Percentiles rank a stretch among this genome's conserved stretches.
Conservation (phyloP, 2,888 invertebrate genomes). For the Polyommatus icarus region DNA sequence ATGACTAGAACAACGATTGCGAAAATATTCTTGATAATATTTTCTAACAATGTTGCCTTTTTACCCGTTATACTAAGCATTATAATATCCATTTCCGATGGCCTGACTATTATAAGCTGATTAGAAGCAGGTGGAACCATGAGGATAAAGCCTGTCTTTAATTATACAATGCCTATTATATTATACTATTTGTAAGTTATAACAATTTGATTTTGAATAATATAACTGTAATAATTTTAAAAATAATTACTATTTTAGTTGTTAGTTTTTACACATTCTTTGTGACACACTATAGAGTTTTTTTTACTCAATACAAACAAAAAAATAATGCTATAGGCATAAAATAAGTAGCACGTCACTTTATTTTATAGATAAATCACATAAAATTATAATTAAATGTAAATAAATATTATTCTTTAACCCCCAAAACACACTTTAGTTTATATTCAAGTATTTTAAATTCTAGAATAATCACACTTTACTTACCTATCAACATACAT, state of each 20-base stretch:
- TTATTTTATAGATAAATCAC: no score
- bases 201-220: background rate
- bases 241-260: background rate
- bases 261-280: background rate
- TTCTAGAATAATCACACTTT: no score
- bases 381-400: no score
- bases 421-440: no score
- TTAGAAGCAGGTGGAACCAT: background rate
- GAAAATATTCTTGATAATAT: background rate
- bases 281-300: background rate
- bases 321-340: no score
- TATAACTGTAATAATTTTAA: background rate
- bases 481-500: no score
- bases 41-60: background rate
- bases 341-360: no score
- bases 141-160: background rate
- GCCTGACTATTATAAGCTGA: slow-evolving; percentile 1
- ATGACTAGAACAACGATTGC: no score
- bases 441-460: no score
- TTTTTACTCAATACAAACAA: background rate
- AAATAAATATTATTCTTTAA: no score
- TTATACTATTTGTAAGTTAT: background rate
- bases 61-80: background rate
- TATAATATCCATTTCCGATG: slow-evolving; percentile 7
- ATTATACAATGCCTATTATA: background rate